Conservation (phyloP, 2,888 invertebrate genomes). For the Pantelozetes paolii region DNA sequence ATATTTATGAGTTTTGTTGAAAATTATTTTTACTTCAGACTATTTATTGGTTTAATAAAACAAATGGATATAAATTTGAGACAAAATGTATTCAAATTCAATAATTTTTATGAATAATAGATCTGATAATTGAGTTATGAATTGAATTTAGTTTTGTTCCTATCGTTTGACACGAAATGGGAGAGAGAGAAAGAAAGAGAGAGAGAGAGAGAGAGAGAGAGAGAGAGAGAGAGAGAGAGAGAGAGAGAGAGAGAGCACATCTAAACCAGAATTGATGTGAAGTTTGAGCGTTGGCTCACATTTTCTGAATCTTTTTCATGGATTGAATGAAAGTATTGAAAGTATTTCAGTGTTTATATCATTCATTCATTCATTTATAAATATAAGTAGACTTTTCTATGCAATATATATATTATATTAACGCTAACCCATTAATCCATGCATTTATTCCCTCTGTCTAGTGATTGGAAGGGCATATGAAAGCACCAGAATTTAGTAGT, state of each 20-base stretch:
- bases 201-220: not conserved
- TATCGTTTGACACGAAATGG: not conserved
- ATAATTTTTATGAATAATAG: not conserved
- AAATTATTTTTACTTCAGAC: not conserved
- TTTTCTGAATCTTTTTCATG: not conserved
- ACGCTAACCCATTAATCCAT: slow-evolving; percentile 30
- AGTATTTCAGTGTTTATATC: slow-evolving; percentile 31
- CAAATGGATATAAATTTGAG: no score
- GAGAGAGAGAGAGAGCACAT: not conserved
- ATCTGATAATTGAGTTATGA: slow-evolving; percentile 7
- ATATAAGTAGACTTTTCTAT: not conserved
- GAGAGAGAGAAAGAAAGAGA: not conserved
- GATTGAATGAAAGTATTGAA: slow-evolving; percentile 23
- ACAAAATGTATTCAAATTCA: not conserved
- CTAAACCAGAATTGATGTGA: not conserved
- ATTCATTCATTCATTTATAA: not conserved
- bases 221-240: not conserved
- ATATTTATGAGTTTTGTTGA: not conserved
- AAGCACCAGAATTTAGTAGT: slow-evolving; percentile 15
- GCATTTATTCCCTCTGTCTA: slow-evolving; percentile 27
- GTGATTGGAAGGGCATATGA: slow-evolving; percentile 26
- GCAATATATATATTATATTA: slow-evolving; percentile 32
- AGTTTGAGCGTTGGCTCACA: not conserved
- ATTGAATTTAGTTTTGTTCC: not conserved
- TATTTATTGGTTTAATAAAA: no score